Evolutionary conservation across 2,888 invertebrate species (phyloP).

Genomic region (Caenorhabditis panamensis): DNA sequence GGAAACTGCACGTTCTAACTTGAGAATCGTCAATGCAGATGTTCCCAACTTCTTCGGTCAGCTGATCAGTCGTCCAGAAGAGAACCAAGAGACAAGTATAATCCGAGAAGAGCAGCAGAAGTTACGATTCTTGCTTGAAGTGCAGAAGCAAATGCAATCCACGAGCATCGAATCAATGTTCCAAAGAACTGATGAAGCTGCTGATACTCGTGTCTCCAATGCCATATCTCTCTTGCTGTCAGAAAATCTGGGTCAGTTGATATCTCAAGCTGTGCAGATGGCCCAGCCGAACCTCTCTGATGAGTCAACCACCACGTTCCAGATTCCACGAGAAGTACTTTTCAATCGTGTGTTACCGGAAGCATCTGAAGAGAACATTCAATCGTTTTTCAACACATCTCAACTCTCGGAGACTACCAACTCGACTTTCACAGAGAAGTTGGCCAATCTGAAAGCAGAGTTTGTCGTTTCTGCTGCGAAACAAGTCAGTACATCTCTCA

Average conservation of each 20-base stretch:
- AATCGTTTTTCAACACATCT: slow-evolving; percentile 45
- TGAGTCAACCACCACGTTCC: slow-evolving; percentile 13
- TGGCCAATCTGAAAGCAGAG: slow-evolving; percentile 28
- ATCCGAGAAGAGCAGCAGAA: slow-evolving; percentile 3
- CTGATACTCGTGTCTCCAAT: slow-evolving; percentile 19
- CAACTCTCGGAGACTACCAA: slow-evolving; percentile 26
- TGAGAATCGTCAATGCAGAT: slow-evolving; percentile 32
- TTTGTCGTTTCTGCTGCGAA: slow-evolving; percentile 46
- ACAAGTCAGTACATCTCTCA: slow-evolving; percentile 39
- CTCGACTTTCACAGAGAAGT: slow-evolving; percentile 25
- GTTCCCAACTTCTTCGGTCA: slow-evolving; percentile 38
- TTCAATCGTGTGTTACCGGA: slow-evolving; percentile 34
- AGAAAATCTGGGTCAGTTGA: slow-evolving; percentile 40
- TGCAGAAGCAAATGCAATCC: slow-evolving; percentile 24
- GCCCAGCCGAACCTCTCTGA: slow-evolving; percentile 26
- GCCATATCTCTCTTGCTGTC: slow-evolving; percentile 33
- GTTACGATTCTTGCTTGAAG: slow-evolving; percentile 24
- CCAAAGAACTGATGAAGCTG: neutral
- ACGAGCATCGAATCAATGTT: neutral
- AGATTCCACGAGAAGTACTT: slow-evolving; percentile 31
- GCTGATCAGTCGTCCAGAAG: slow-evolving; percentile 24
- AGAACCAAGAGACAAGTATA: slow-evolving; percentile 3
- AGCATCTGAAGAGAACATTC: slow-evolving; percentile 32
- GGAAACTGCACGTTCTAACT: slow-evolving; percentile 11
- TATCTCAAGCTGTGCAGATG: slow-evolving; percentile 29